Conservation (phyloP, 53 echinoderm and acorn worm genomes). For the Hippasteria phrygiana region DNA sequence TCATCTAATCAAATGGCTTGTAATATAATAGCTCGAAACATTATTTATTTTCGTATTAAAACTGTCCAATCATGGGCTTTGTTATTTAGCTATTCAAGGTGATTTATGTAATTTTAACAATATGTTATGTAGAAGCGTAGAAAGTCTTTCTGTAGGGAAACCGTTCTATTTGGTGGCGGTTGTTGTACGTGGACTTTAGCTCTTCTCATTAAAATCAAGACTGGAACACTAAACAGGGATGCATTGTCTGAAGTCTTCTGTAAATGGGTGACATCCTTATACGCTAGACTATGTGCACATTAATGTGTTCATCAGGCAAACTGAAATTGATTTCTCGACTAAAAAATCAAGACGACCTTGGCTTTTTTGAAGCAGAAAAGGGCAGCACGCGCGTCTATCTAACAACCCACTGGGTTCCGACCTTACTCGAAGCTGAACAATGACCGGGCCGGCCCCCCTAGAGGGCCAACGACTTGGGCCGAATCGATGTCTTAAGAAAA, state of each 20-base stretch:
- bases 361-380: constrained; percentile 4
- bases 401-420: not conserved
- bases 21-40: not conserved
- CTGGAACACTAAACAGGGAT: too few relatives aligned
- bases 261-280: not conserved
- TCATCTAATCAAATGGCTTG: not conserved
- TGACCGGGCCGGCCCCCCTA: not conserved
- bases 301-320: not conserved
- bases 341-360: not conserved
- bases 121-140: too few relatives aligned
- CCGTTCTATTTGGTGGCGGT: too few relatives aligned
- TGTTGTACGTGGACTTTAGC: too few relatives aligned
- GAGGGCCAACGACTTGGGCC: not conserved
- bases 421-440: not conserved
- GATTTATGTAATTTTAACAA: too few relatives aligned
- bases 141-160: too few relatives aligned
- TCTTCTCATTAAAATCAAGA: too few relatives aligned
- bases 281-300: not conserved
- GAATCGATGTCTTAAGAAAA: constrained; percentile 38
- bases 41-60: not conserved
- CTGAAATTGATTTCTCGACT: not conserved
- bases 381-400: not conserved
- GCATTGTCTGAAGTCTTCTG: not conserved
- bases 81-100: not conserved
- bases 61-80: not conserved